Conservation (phyloP, 2,113 vertebrate genomes). For the Chascanopsetta lugubris region DNA sequence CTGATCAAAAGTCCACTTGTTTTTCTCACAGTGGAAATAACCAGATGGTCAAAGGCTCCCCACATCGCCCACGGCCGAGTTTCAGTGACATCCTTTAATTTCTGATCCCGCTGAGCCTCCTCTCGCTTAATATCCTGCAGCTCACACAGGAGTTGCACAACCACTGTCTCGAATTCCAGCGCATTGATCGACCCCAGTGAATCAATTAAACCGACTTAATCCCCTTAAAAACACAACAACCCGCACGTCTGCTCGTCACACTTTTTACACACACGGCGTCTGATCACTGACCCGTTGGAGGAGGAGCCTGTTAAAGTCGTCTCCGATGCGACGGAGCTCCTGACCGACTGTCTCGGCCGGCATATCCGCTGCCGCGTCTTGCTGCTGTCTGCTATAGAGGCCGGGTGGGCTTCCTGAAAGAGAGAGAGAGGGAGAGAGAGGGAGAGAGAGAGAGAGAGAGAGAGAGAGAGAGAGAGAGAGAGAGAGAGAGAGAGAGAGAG, state of each 20-base stretch:
- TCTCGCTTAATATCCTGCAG: too few species aligned
- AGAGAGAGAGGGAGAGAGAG: too few species aligned
- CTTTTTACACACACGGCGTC: not conserved
- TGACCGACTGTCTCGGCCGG: constrained; percentile 85
- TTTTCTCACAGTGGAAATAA: constrained; percentile 37
- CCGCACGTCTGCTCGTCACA: not conserved
- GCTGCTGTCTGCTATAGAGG: constrained; percentile 43
- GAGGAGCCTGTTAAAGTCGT: constrained; percentile 85
- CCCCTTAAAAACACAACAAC: not conserved
- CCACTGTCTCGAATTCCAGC: not conserved
- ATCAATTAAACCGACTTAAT: not conserved
- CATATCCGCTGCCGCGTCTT: constrained; percentile 76
- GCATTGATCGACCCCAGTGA: not conserved
- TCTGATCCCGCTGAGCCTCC: too few species aligned
- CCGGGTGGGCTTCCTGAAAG: constrained; percentile 38
- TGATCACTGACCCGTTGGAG: constrained; percentile 67
- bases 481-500: too few species aligned
- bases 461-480: too few species aligned
- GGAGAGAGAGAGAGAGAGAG: too few species aligned
- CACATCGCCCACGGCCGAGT: not conserved
- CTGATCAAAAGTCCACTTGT: constrained; percentile 36
- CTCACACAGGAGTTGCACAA: too few species aligned
- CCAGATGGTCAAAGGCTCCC: constrained; percentile 31
- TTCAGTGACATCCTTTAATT: not conserved
- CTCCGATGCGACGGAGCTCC: constrained; percentile 89